Percentiles rank a stretch among this genome's conserved stretches.
Conservation (phyloP, 2,113 vertebrate genomes). For the Microcebus ravelobensis region DNA sequence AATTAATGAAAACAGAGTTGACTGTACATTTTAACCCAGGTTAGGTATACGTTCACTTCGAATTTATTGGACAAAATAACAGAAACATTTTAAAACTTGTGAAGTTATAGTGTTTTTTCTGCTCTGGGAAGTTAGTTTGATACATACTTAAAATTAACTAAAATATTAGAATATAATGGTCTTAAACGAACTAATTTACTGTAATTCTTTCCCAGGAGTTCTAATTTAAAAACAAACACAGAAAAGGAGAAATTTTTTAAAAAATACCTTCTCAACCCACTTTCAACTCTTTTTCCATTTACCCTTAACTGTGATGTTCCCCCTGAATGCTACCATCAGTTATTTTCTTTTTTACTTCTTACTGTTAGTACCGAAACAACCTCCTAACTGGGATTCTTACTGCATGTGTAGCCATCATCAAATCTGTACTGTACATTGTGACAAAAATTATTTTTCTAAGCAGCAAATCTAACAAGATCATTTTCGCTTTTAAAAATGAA, state of each 20-base stretch:
- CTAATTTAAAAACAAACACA: neutral
- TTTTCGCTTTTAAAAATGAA: neutral
- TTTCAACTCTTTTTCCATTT: neutral
- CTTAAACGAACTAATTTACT: constrained; percentile 12
- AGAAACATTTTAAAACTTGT: neutral
- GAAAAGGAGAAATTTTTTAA: neutral
- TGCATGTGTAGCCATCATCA: neutral
- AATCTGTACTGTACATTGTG: neutral
- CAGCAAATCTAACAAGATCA: neutral
- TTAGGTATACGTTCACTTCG: neutral
- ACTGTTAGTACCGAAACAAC: neutral
- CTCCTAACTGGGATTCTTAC: neutral
- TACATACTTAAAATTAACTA: too few species aligned
- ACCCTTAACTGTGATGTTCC: neutral
- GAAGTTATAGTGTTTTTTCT: neutral
- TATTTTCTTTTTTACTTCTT: neutral
- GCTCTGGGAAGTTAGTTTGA: neutral
- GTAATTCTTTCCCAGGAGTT: neutral
- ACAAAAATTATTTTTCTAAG: constrained; percentile 24
- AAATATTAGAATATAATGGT: neutral
- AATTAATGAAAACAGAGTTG: constrained; percentile 9
- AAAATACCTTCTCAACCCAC: neutral
- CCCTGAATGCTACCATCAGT: neutral
- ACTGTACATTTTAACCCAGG: neutral
- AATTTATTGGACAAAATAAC: neutral